Evolutionary conservation across 2,888 invertebrate species (phyloP).

Genomic region (Limenitis camilla): DNA sequence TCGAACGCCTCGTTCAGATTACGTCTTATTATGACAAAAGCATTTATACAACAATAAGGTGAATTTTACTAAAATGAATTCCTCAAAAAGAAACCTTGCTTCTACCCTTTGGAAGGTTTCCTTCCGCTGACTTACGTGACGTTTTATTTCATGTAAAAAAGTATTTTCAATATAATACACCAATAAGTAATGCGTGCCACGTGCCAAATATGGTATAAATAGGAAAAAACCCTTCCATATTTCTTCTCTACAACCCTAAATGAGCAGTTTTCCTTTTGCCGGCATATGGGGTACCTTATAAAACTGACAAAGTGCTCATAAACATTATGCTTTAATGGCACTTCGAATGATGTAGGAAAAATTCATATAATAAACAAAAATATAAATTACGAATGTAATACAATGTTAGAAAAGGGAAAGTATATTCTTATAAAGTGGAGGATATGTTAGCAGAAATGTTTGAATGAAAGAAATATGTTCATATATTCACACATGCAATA

Average conservation of each 20-base stretch:
- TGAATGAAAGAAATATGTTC: too few relatives aligned
- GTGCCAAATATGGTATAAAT: conserved; percentile 1
- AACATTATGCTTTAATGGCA: conserved; percentile 11
- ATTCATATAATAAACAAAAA: conserved; percentile 1
- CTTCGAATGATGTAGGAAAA: conserved; percentile 3
- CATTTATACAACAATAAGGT: too few relatives aligned
- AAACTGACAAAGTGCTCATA: conserved; percentile 16
- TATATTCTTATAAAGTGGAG: background rate
- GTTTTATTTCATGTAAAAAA: too few relatives aligned
- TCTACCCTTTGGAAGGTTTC: too few relatives aligned
- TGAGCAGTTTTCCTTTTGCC: conserved; percentile 6
- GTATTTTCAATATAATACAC: too few relatives aligned
- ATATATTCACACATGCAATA: too few relatives aligned
- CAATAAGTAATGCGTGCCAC: background rate
- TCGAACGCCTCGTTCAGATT: too few relatives aligned
- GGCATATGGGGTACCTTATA: conserved; percentile 14
- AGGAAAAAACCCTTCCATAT: conserved; percentile 1
- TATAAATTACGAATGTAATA: conserved; percentile 2
- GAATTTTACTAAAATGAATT: too few relatives aligned
- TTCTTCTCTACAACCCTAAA: conserved; percentile 3
- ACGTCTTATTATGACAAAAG: too few relatives aligned
- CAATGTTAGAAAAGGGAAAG: background rate
- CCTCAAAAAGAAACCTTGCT: too few relatives aligned
- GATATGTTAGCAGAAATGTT: background rate
- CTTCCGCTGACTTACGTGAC: too few relatives aligned